Evolutionary conservation across 1,140 invertebrate species (phyloP).

Genomic region (Argopecten irradians): DNA sequence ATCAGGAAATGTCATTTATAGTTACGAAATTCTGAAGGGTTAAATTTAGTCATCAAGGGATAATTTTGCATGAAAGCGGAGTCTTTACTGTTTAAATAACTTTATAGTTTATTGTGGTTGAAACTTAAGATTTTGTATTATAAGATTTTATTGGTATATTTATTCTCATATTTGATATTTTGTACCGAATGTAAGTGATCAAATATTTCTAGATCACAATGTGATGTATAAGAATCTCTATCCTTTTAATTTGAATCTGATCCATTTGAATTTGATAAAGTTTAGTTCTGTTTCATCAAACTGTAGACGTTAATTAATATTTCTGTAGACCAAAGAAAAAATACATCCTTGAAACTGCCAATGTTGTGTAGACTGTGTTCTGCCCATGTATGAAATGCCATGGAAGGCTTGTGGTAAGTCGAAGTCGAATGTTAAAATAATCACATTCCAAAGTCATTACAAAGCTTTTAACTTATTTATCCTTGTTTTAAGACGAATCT

Average conservation of each 20-base stretch:
- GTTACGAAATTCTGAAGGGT: background rate
- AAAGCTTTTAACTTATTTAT: conserved; percentile 19
- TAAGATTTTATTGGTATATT: background rate
- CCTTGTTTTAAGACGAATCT: background rate
- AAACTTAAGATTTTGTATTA: background rate
- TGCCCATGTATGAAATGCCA: background rate
- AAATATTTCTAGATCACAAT: background rate
- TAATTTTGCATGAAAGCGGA: background rate
- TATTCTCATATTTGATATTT: background rate
- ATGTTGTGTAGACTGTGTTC: background rate
- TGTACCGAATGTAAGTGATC: background rate
- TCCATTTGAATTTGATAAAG: background rate
- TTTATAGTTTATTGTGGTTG: conserved; percentile 2
- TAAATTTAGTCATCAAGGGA: background rate
- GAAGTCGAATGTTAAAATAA: background rate
- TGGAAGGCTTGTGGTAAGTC: background rate
- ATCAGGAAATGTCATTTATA: background rate
- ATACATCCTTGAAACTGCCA: conserved; percentile 1
- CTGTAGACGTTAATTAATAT: background rate
- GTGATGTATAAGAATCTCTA: background rate
- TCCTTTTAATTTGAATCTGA: background rate
- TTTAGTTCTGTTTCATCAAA: background rate
- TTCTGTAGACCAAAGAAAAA: background rate
- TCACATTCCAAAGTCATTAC: conserved; percentile 11
- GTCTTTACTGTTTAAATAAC: background rate